Base-by-base conservation (phyloP, 2,113 vertebrate species). In the Synchiropus splendidus region DNA sequence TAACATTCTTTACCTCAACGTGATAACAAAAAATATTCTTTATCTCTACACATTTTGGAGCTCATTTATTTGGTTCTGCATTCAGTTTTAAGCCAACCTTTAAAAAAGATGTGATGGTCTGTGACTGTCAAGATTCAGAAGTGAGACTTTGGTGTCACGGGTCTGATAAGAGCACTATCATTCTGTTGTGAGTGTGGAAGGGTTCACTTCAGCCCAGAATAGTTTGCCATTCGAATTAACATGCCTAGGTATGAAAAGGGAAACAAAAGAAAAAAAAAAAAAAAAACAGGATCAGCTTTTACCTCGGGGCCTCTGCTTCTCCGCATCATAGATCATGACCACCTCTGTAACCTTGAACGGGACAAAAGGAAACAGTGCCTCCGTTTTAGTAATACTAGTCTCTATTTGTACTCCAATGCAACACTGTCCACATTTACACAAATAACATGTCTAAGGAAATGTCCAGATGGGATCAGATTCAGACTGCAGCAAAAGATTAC, bases 231-330 rank as follows among this genome's bases (percentile, higher is more conserved):
- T 85, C 87, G 90, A 92, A 86, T 88, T 83, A 67, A 88, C 76
- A 81, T 82, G 76, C 79, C 64, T 61, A 44, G 68, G 74, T 65
- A 74, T 76, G 70, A 65, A 70, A 48, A 58, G 48, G 48, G 61
- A 27, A 68, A 54, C 73, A 35, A 70, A 79, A 79, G 82, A 84
- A 85, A 82, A 83, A 73, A 35, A 70, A 79, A 79, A 82, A 84
- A 85, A 82, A 83, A 85, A 86, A 88, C 80, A 64, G 83, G 89
- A 89, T 91, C 85, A 90, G 89, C 88, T 87, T 92, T 99, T 99
- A 99, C 95, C 95, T 98, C 95, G 92, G 83, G 95, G 95, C 90
- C 95, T 92, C 89, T 99, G 95, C 84, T 99, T 99, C 85, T 98
- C 94, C 42, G 92, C 92, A 47, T 98, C 95, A 87, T 99, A 99